Evolutionary conservation across 2,888 invertebrate species (phyloP).

Genomic region (Tholera decimalis): DNA sequence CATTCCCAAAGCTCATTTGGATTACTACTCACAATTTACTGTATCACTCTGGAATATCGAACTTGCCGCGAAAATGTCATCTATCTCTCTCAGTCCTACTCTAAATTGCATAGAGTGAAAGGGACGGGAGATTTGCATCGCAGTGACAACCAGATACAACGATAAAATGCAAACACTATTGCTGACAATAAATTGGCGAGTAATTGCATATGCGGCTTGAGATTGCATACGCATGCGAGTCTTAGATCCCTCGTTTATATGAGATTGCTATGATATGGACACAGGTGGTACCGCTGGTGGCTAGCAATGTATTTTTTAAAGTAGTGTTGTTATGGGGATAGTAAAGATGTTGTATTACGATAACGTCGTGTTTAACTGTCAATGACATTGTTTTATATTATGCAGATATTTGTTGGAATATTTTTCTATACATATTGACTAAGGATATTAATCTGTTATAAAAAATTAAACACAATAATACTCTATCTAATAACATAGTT

Average conservation of each 20-base stretch:
- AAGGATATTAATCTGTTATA: not conserved
- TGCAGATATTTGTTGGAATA: not conserved
- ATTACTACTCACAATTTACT: slow-evolving; percentile 40
- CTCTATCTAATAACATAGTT: no score
- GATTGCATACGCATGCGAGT: slow-evolving; percentile 44
- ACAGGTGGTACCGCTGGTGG: slow-evolving; percentile 22
- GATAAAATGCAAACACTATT: slow-evolving; percentile 54
- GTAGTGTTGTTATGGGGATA: not conserved
- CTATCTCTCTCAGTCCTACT: slow-evolving; percentile 25
- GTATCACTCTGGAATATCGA: slow-evolving; percentile 27
- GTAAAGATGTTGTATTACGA: slow-evolving; percentile 17
- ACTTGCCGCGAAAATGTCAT: slow-evolving; percentile 1
- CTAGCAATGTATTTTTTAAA: slow-evolving; percentile 13
- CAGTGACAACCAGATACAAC: slow-evolving; percentile 37
- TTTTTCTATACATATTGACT: slow-evolving; percentile 1
- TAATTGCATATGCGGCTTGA: slow-evolving; percentile 49
- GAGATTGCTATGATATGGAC: slow-evolving; percentile 39
- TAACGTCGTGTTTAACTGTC: slow-evolving; percentile 10
- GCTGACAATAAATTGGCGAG: slow-evolving; percentile 57
- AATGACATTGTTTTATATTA: slow-evolving; percentile 11
- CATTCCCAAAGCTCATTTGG: slow-evolving; percentile 25
- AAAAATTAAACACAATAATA: not conserved
- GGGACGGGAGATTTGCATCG: slow-evolving; percentile 4
- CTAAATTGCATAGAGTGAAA: not conserved
- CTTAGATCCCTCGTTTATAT: slow-evolving; percentile 32